phyloP scores from a whole-genome alignment of 92 coral and sea anemone genomes.

The Epizoanthus rinbou region DNA sequence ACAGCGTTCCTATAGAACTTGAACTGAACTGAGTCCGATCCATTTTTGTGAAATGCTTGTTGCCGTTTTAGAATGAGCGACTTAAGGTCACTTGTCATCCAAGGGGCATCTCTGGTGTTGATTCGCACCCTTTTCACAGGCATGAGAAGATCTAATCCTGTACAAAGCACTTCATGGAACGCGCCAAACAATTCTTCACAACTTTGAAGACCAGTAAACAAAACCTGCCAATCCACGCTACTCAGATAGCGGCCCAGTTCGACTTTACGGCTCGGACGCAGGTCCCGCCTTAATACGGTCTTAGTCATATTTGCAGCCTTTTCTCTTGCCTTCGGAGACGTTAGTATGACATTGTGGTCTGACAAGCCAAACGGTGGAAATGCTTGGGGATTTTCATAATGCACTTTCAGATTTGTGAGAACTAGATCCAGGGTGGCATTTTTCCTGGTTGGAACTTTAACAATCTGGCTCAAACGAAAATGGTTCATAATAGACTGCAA shows the following conservation, averaged over 20 bases:
- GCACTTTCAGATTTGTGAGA: conserved; percentile 22
- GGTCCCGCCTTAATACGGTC: conserved; percentile 29
- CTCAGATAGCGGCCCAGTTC: conserved; percentile 57
- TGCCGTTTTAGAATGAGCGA: conserved; percentile 52
- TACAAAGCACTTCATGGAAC: conserved; percentile 34
- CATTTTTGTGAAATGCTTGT: conserved; percentile 43
- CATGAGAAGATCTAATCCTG: conserved; percentile 52
- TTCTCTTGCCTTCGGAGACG: conserved; percentile 7
- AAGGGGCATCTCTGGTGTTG: conserved; percentile 58
- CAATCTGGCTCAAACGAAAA: conserved; percentile 46
- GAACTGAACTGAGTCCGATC: conserved; percentile 41
- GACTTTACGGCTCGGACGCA: conserved; percentile 47
- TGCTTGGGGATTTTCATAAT: conserved; percentile 23
- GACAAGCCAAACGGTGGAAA: conserved; percentile 33
- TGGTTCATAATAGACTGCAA: conserved; percentile 33
- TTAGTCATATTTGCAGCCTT: conserved; percentile 33
- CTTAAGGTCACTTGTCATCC: conserved; percentile 54
- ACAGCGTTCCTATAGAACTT: conserved; percentile 52
- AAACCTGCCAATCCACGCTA: conserved; percentile 40
- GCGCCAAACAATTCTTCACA: conserved; percentile 38
- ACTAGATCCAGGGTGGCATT: conserved; percentile 24
- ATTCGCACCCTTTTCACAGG: conserved; percentile 63
- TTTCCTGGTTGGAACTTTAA: conserved; percentile 43
- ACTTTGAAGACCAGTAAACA: conserved; percentile 31
- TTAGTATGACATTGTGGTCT: conserved; percentile 11